Percentiles rank a stretch among this genome's conserved stretches.
Evolutionary conservation across 1,140 invertebrate species (phyloP).

Genomic region (Drosophila melanogaster): DNA sequence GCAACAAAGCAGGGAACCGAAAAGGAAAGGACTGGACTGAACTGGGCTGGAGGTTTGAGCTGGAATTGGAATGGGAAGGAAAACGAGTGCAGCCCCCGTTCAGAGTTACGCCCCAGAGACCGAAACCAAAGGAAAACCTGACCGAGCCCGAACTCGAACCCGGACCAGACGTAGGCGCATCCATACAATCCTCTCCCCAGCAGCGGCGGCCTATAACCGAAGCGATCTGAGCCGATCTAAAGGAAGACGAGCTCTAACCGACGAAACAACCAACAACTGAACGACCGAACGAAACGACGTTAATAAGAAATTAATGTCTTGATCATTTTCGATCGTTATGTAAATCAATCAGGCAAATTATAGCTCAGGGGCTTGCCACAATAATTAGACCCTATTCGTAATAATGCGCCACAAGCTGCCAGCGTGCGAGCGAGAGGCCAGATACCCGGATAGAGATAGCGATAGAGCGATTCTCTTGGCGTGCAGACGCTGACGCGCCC

Average conservation of each 20-base stretch:
- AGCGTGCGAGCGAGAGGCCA: conserved; percentile 8
- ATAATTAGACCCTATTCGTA: conserved; percentile 84
- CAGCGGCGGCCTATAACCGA: background rate
- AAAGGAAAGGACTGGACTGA: background rate
- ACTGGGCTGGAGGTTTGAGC: too few species aligned
- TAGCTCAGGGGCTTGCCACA: conserved; percentile 84
- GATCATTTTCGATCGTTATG: conserved; percentile 85
- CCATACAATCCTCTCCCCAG: conserved; percentile 27
- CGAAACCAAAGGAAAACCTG: conserved; percentile 40
- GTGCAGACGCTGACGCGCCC: conserved; percentile 78
- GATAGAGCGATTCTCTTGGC: conserved; percentile 54
- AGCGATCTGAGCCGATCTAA: background rate
- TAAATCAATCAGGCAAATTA: conserved; percentile 85
- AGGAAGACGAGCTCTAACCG: conserved; percentile 19
- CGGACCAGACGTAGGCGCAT: conserved; percentile 33
- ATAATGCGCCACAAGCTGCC: conserved; percentile 70
- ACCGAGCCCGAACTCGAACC: conserved; percentile 7
- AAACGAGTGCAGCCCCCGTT: conserved; percentile 37
- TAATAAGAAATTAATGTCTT: conserved; percentile 85
- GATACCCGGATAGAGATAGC: conserved; percentile 26
- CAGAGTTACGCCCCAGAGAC: conserved; percentile 70
- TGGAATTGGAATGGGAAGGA: conserved; percentile 10
- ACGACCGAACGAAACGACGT: conserved; percentile 69
- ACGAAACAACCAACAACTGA: conserved; percentile 2
- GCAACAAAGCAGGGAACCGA: conserved; percentile 9